Evolutionary conservation across 2,113 vertebrate species (phyloP), one percentile per base, ranked within the genome.

Genomic region (Smithornis capensis): DNA sequence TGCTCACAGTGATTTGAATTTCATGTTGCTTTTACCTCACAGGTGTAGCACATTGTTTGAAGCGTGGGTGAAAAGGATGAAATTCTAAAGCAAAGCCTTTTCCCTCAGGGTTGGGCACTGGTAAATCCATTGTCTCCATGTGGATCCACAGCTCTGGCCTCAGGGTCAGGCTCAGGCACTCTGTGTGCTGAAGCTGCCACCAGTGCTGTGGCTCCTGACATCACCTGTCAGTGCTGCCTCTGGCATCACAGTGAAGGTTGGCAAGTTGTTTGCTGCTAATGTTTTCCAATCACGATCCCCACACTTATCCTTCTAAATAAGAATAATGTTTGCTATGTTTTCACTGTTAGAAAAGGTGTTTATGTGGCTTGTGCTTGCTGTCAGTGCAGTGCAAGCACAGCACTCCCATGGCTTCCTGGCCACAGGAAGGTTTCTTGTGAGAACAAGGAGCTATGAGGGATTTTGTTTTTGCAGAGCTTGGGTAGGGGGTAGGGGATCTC

Each of bases 171-270:
- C 12, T 42, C 45, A 31, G 59, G 53, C 73, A 33, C 47, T 44
- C 17, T 14, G 47, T 29, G 56, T 24, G n/a, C 19, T 55, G 13
- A 71, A 35, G n/a, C 44, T 4, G 14, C n/a, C 14, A 23, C 55
- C 5, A 2, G 37, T 4, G 2, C 71, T 56, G 9, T 14, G 23
- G 29, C n/a, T 37, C 68, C 73, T 49, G 53, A 37, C 18, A 11
- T 70, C 22, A 2, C 2, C 1, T 53, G 28, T 45, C 50, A 31
- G 62, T 0, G 2, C 63, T 67, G 78, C 33, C 1, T 3, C 53
- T 64, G 53, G 14, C n/a, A 19, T 22, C 6, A 6, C 2, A 3
- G 47, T 1, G n/a, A 67, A 56, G 63, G 49, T 0, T 80, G 64
- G 33, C 25, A 42, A 73, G 74, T 47, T 6, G 2, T 76, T 68